These are phyloP conservation scores for Lontra canadensis DNA, from an alignment of 2,113 vertebrate species.

Conservation along the genomic window DNA sequence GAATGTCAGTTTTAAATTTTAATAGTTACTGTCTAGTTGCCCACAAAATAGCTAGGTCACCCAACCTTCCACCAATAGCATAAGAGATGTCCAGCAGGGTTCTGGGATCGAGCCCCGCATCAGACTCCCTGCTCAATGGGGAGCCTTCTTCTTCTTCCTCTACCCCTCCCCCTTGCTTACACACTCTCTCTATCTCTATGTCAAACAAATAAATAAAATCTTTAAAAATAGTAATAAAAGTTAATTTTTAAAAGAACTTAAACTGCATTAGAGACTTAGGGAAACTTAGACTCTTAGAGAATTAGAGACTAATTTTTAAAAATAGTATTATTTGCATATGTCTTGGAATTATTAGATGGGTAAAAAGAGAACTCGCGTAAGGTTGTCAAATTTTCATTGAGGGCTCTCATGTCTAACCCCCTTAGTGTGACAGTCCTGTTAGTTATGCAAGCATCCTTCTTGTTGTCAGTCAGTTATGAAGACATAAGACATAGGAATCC, in stretches of 20 bases:
- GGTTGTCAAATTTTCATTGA: background rate
- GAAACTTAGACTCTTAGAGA: too few relatives aligned
- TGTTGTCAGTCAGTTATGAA: background rate
- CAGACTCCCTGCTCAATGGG: background rate
- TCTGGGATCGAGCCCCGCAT: background rate
- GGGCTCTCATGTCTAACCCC: background rate
- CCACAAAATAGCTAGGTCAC: background rate
- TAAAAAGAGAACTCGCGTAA: background rate
- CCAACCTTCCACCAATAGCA: background rate
- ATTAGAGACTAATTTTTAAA: background rate
- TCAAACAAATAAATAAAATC: background rate
- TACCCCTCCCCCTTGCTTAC: too few relatives aligned
- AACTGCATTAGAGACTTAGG: background rate
- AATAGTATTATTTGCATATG: background rate
- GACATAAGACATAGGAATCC: background rate
- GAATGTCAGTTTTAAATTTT: background rate
- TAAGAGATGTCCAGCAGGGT: background rate
- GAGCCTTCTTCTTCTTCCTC: background rate
- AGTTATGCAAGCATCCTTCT: background rate
- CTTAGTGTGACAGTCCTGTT: background rate
- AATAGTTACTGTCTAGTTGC: background rate
- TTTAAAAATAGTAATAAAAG: background rate
- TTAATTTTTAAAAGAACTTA: background rate
- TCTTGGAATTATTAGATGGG: background rate
- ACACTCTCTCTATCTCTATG: background rate